Evolutionary conservation across 2,113 vertebrate species (phyloP), one percentile per base, ranked within the genome.

Genomic region (Amphiprion percula): DNA sequence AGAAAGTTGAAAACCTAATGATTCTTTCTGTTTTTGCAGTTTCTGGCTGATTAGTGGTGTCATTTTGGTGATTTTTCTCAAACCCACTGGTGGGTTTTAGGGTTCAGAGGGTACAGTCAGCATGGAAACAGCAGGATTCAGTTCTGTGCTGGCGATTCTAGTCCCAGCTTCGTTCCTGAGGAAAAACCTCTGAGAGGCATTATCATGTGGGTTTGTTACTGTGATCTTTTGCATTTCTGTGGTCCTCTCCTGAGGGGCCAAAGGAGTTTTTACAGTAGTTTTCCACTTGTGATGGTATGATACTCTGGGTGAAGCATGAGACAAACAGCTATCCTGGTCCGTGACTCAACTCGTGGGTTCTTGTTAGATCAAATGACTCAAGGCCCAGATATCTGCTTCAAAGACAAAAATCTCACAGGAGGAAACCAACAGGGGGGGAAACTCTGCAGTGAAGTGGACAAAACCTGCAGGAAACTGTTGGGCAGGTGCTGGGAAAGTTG

Each of bases 361-460:
- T 60, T 65, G 76, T 81, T 47, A 77, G 76, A 68, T 41, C 5
- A 9, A 68, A 28, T 84, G 87, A 91, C 72, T 89, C 83, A 87
- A 77, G 62, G 71, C 28, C 17, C 71, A 79, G 67, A 85, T 64
- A 85, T 82, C 53, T 74, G 70, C 65, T 81, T 79, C 66, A 72
- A 79, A 79, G 77, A 50, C 8, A 77, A 26, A 72, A 39, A 67
- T 62, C 65, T 75, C 50, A 39, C 21, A 17, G 41, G 55, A 74
- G 56, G 68, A 83, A 83, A 77, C 66, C 37, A 50, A 64, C 41
- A 7, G 33, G 56, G n/a, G 65, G 41, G 17, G 37, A 69, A 66
- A 72, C 23, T 66, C 26, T 37, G 55, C 61, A 39, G 59, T 41
- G 55, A 71, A 68, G 41, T 68, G 77, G 56, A 79, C 59, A 39